These are phyloP conservation scores for Eulemur rubriventer DNA, from an alignment of 2,797 vertebrate genomes.

Conservation along the genomic window DNA sequence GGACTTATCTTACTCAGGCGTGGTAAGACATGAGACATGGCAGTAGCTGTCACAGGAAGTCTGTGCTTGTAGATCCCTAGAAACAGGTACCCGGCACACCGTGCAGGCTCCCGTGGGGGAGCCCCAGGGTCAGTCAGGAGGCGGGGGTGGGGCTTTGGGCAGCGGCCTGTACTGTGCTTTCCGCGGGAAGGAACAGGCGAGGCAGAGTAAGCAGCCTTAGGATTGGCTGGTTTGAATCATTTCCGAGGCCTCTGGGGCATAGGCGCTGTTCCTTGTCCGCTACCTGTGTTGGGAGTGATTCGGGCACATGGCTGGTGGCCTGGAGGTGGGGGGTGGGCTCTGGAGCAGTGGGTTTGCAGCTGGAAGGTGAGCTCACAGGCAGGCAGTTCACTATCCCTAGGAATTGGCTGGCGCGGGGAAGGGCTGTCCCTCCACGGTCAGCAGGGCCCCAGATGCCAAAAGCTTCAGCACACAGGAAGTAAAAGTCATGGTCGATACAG, in stretches of 20 bases:
- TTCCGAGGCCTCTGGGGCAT: not conserved
- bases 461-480: not conserved
- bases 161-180: not conserved
- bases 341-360: not conserved
- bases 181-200: not conserved
- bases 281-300: not conserved
- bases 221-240: not conserved
- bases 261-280: not conserved
- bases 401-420: not conserved
- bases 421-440: not conserved
- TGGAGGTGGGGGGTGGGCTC: not conserved
- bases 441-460: not conserved
- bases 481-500: fast-evolving
- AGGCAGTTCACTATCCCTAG: not conserved
- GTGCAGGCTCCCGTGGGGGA: not conserved
- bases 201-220: not conserved
- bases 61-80: not conserved
- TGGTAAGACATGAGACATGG: not conserved
- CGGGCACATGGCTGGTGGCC: not conserved
- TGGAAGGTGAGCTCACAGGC: not conserved
- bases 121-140: not conserved
- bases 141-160: no score
- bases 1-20: not conserved
- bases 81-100: not conserved
- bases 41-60: not conserved